Base-by-base conservation (phyloP, 2,888 invertebrate species). In the Abrostola triplasia region DNA sequence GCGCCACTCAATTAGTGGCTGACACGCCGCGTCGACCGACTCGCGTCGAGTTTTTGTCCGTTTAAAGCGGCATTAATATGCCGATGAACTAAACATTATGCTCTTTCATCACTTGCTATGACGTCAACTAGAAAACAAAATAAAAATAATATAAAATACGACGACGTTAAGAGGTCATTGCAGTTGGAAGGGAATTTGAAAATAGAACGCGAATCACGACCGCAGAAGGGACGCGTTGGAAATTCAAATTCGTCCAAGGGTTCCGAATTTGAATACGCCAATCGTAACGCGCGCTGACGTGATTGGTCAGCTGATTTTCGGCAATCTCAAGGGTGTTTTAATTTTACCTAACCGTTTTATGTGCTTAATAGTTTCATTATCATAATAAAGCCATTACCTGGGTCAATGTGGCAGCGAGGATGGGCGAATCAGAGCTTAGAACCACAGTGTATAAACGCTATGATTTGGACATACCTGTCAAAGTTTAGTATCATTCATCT, bases 1-100 rank as follows among this genome's bases (percentile, higher is more conserved):
- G 93, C 88, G 87, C 85, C 82, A 82, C 86, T 90, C 93, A 92
- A 94, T 94, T 93, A 94, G 90, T 79, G 81, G 77, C 87, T 87
- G 91, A 91, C 91, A 90, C 90, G 91, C 87, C 82, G 88, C 72
- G 83, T 83, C 86, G 84, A 81, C 86, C 84, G 85, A 83, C 85
- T 85, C 85, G 86, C 86, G 84, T 84, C 86, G 85, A 86, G 88
- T 92, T 93, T 93, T 93, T 92, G 89, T 90, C 79, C 88, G 84
- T 86, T 88, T 87, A 88, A 86, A 88, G 83, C 84, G 70, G 85
- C 86, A 89, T 91, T 90, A 91, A 89, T 90, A 89, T 87, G 87
- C 88, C 89, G 85, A 88, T 89, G 88, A 84, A 89, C 87, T 86
- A 87, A 90, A 87, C 86, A 85, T 86, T 84, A 78, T 83, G 84